phyloP scores from a whole-genome alignment of 1,140 invertebrate species.

The Drosophila persimilis region DNA sequence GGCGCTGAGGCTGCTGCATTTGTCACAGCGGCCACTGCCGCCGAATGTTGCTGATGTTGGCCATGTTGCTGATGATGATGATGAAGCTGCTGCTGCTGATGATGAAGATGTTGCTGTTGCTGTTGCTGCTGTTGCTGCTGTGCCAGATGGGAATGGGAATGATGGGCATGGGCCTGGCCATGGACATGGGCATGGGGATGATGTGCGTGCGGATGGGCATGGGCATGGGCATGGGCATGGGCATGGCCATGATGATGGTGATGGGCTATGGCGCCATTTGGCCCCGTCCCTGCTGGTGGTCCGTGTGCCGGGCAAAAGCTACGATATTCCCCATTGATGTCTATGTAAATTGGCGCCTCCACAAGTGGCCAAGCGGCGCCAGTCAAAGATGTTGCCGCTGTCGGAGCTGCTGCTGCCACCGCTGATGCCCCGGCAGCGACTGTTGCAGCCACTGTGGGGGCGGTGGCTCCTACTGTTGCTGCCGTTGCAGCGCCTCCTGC shows the following conservation, averaged over 20 bases:
- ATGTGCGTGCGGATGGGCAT: slow-evolving; percentile 21
- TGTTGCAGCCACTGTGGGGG: slow-evolving; percentile 3
- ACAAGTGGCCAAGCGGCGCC: slow-evolving; percentile 69
- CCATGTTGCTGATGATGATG: slow-evolving; percentile 49
- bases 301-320: slow-evolving; percentile 79
- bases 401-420: slow-evolving; percentile 1
- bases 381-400: slow-evolving; percentile 32
- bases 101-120: slow-evolving; percentile 34
- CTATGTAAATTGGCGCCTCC: slow-evolving; percentile 77
- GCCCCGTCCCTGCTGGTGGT: slow-evolving; percentile 56
- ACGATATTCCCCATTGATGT: slow-evolving; percentile 75
- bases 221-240: slow-evolving; percentile 26
- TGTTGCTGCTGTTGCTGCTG: slow-evolving; percentile 54
- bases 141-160: slow-evolving; percentile 26
- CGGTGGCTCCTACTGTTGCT: slow-evolving; percentile 23
- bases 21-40: slow-evolving; percentile 50
- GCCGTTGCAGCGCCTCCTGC: slow-evolving; percentile 30
- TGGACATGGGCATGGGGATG: slow-evolving; percentile 24
- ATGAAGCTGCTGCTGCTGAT: slow-evolving; percentile 42
- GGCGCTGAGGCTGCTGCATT: slow-evolving; percentile 61
- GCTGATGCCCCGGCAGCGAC: slow-evolving; percentile 7
- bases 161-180: slow-evolving; percentile 17
- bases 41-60: slow-evolving; percentile 47
- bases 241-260: slow-evolving; percentile 44
- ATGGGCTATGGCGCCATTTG: slow-evolving; percentile 56